Percentiles rank a stretch among this genome's conserved stretches.
Evolutionary conservation across 2,888 invertebrate genomes (phyloP).

Genomic region (Drosophila kambysellisi): DNA sequence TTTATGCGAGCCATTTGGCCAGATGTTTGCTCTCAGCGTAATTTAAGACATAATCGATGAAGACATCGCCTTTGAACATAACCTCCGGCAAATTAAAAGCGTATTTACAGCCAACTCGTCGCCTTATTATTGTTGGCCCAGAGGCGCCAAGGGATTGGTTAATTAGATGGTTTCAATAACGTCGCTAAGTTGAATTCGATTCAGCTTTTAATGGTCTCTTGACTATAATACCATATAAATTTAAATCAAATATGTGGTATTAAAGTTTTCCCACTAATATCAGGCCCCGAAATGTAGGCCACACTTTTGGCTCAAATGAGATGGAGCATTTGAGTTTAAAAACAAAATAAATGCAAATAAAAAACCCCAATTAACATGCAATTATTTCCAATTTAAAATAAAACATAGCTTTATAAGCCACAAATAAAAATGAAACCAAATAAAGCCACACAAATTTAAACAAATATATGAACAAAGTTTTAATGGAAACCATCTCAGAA

Average conservation of each 20-base stretch:
- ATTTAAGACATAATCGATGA: conserved; percentile 77
- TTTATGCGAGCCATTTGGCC: conserved; percentile 53
- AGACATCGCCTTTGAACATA: conserved; percentile 36
- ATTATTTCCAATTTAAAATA: not conserved
- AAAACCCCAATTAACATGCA: not conserved
- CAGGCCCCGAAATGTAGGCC: conserved; percentile 58
- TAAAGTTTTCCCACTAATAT: conserved; percentile 32
- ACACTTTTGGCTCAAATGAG: conserved; percentile 28
- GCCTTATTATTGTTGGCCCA: conserved; percentile 23
- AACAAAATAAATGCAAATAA: not conserved
- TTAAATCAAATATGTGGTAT: conserved; percentile 24
- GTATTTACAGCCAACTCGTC: conserved; percentile 44
- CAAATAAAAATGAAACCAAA: not conserved
- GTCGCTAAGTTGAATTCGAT: conserved; percentile 35
- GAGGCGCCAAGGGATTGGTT: conserved; percentile 48
- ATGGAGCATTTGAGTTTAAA: not conserved
- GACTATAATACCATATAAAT: conserved; percentile 23
- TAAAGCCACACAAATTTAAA: not conserved
- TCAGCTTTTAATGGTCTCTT: conserved; percentile 25
- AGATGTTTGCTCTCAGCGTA: conserved; percentile 65
- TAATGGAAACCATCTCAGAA: not conserved
- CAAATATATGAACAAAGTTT: not conserved
- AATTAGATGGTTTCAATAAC: conserved; percentile 66
- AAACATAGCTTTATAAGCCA: not conserved
- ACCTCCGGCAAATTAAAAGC: conserved; percentile 60